Conservation (phyloP, 2,113 vertebrate species). For the Aptenodytes patagonicus region DNA sequence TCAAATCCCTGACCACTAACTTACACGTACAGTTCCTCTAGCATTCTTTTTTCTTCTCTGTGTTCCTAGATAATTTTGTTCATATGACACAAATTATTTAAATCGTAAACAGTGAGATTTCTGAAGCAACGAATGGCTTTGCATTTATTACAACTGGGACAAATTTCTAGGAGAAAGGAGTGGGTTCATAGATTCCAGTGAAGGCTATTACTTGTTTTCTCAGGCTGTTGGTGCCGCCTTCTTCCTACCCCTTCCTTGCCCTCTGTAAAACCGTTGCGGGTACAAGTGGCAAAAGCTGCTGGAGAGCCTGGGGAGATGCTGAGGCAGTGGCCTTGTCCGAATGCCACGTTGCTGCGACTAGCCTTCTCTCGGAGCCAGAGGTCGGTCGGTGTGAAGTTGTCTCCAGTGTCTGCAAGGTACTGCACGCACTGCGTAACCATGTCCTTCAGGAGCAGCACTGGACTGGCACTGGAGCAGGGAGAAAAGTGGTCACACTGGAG, state of each 20-base stretch:
- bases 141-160: background rate
- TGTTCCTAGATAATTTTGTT: background rate
- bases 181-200: background rate
- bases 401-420: background rate
- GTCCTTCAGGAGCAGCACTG: background rate
- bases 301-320: background rate
- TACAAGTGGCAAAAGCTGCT: background rate
- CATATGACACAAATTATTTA: background rate
- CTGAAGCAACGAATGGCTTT: background rate
- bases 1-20: background rate
- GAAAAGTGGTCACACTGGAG: background rate
- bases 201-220: background rate
- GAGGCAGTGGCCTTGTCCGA: background rate
- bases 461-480: background rate
- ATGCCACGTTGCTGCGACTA: accelerated
- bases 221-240: background rate
- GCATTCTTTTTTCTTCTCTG: background rate
- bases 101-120: background rate
- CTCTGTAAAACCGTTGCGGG: background rate
- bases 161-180: background rate
- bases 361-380: background rate
- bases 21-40: background rate
- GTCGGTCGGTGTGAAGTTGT: background rate
- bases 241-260: background rate
- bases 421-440: accelerated